A percentile compares a stretch with the other conserved stretches of the same genome.
Evolutionary conservation across 2,113 vertebrate species (phyloP).

Genomic region (Condylura cristata): DNA sequence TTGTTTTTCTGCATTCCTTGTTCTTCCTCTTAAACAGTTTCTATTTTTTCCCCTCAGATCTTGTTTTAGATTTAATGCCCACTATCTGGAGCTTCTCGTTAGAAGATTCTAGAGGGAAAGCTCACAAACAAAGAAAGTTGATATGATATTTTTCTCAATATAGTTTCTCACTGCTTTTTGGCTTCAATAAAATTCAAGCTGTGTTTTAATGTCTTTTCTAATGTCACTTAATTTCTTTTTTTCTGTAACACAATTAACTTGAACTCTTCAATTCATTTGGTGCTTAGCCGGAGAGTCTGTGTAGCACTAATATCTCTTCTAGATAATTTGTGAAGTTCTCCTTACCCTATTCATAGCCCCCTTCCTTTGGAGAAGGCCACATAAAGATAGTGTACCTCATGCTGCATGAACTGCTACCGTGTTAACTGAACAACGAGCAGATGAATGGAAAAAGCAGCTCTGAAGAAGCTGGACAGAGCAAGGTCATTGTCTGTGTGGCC

Average conservation of each 20-base stretch:
- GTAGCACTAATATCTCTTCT: neutral
- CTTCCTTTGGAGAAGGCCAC: neutral
- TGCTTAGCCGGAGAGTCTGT: neutral
- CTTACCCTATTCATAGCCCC: neutral
- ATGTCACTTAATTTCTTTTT: neutral
- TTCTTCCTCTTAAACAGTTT: neutral
- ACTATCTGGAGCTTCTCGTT: neutral
- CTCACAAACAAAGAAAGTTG: neutral
- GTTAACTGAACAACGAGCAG: neutral
- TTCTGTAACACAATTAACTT: neutral
- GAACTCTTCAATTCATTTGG: neutral
- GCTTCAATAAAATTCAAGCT: neutral
- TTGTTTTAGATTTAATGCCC: neutral
- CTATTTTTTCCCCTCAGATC: neutral
- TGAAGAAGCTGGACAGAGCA: neutral
- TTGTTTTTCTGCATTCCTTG: neutral
- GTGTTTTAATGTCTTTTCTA: neutral
- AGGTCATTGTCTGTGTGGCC: neutral
- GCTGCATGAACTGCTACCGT: neutral
- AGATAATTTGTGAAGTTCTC: neutral
- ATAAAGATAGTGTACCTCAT: neutral
- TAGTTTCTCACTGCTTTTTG: neutral
- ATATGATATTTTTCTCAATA: neutral
- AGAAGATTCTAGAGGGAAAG: neutral
- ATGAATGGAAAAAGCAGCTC: neutral